These are phyloP conservation scores for Conistra vaccinii DNA, from an alignment of 2,888 invertebrate genomes.

Conservation along the genomic window DNA sequence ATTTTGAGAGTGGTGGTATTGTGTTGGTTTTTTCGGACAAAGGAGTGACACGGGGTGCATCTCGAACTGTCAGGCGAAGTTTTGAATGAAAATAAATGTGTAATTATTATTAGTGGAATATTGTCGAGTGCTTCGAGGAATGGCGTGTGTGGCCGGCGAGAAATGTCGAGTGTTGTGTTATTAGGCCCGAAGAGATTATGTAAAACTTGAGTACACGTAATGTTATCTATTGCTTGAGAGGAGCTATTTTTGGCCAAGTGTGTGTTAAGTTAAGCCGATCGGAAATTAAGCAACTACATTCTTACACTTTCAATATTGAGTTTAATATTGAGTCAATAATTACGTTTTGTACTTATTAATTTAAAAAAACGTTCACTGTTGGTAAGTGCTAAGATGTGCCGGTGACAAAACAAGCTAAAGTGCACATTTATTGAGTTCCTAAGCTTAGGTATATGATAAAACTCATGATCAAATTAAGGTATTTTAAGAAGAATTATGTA, in stretches of 20 bases:
- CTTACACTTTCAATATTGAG: too few species aligned
- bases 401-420: neutral
- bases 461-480: neutral
- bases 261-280: constrained; percentile 26
- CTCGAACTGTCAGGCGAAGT: constrained; percentile 84
- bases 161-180: constrained; percentile 77
- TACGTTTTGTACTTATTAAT: neutral
- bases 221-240: constrained; percentile 35
- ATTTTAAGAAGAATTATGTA: neutral
- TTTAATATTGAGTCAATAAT: neutral
- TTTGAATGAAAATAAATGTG: constrained; percentile 88
- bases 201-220: constrained; percentile 36
- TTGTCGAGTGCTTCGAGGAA: constrained; percentile 80
- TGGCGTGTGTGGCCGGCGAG: constrained; percentile 77
- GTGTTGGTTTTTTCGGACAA: constrained; percentile 75
- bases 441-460: neutral
- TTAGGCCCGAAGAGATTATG: constrained; percentile 74
- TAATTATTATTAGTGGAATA: constrained; percentile 85
- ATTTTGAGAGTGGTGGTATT: constrained; percentile 37
- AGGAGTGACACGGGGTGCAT: constrained; percentile 87
- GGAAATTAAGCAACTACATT: constrained; percentile 18
- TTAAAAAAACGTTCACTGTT: neutral
- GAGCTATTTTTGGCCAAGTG: constrained; percentile 41
- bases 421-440: neutral
- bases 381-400: neutral